Evolutionary conservation across 37 sponge, comb jelly and placozoan species (phyloP).

Genomic region (Oscarella lobularis): DNA sequence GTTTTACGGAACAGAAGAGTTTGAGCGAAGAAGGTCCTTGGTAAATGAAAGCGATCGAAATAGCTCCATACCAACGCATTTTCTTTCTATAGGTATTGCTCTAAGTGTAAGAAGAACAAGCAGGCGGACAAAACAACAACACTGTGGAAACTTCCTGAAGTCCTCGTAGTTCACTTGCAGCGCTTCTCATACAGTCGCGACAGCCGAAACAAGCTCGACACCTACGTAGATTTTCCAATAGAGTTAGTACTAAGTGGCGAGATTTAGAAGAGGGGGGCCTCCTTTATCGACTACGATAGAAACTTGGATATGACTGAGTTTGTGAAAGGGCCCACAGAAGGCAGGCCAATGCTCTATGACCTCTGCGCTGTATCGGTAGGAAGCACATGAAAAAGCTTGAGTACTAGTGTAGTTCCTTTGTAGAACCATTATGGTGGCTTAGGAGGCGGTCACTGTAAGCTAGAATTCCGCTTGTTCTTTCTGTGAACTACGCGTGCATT

Average conservation of each 20-base stretch:
- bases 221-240: constrained; percentile 70
- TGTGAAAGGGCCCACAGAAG: not conserved
- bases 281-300: too few relatives aligned
- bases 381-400: too few relatives aligned
- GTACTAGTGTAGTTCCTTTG: too few relatives aligned
- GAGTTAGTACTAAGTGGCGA: too few relatives aligned
- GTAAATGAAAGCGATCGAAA: constrained; percentile 2
- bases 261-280: too few relatives aligned
- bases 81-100: constrained; percentile 62
- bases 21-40: constrained; percentile 70
- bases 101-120: constrained; percentile 76
- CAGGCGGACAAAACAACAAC: constrained; percentile 89
- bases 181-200: constrained; percentile 87
- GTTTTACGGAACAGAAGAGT: constrained; percentile 46
- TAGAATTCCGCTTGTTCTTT: not conserved
- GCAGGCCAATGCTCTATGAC: constrained; percentile 43
- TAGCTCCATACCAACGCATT: not conserved
- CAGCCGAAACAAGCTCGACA: constrained; percentile 92
- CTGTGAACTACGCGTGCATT: not conserved
- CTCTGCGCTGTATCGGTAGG: constrained; percentile 80
- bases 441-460: constrained; percentile 96
- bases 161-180: constrained; percentile 88
- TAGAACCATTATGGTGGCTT: constrained; percentile 91
- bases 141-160: constrained; percentile 82
- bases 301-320: too few relatives aligned